These are phyloP conservation scores for Oscheius sp. DNA, from an alignment of 2,888 invertebrate genomes.

Conservation along the genomic window DNA sequence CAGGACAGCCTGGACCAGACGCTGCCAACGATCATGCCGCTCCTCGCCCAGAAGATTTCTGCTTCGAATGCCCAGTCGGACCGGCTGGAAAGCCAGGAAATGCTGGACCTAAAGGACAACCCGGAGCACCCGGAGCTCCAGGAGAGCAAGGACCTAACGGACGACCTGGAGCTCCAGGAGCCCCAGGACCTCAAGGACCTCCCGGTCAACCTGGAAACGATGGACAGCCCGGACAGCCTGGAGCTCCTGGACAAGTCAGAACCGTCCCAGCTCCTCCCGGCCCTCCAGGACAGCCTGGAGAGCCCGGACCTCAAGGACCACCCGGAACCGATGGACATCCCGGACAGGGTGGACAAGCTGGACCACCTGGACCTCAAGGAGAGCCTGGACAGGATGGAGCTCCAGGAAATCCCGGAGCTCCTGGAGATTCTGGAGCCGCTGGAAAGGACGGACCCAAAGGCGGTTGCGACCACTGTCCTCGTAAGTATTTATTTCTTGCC, in stretches of 20 bases:
- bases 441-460: constrained; percentile 55
- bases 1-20: constrained; percentile 57
- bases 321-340: constrained; percentile 57
- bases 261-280: constrained; percentile 58
- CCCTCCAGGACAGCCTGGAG: constrained; percentile 60
- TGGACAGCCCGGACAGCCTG: constrained; percentile 60
- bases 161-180: constrained; percentile 59
- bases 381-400: constrained; percentile 56
- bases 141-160: constrained; percentile 60
- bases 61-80: constrained; percentile 59
- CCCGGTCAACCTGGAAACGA: constrained; percentile 59
- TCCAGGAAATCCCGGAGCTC: constrained; percentile 53
- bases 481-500: neutral
- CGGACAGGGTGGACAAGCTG: constrained; percentile 49
- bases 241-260: constrained; percentile 57
- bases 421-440: constrained; percentile 51
- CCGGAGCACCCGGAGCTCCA: constrained; percentile 43
- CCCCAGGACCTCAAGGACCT: constrained; percentile 62
- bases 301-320: constrained; percentile 55
- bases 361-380: constrained; percentile 58
- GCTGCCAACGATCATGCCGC: constrained; percentile 51
- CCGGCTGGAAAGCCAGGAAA: constrained; percentile 60
- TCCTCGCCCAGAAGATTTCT: constrained; percentile 56
- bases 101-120: constrained; percentile 59
- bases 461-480: constrained; percentile 53